phyloP scores from a whole-genome alignment of 1,140 invertebrate species.

The Drosophila santomea region DNA sequence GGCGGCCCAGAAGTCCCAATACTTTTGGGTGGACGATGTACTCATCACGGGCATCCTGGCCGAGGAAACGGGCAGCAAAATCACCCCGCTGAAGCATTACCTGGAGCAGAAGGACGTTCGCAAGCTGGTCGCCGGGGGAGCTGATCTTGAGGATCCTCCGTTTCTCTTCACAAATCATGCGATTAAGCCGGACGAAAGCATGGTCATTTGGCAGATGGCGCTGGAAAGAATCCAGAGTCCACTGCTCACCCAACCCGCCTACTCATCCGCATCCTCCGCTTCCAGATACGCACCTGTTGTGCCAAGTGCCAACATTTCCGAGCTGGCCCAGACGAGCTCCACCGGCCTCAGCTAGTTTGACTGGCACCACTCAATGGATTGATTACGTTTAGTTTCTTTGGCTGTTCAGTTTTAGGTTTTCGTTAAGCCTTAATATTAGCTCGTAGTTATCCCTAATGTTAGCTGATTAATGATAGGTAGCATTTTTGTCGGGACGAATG shows the following conservation, averaged over 20 bases:
- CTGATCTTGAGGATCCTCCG: constrained; percentile 57
- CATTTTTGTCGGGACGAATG: constrained; percentile 39
- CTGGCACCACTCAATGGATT: constrained; percentile 13
- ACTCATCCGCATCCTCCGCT: constrained; percentile 11
- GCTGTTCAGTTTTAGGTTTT: constrained; percentile 54
- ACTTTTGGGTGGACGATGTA: constrained; percentile 95
- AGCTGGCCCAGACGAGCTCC: constrained; percentile 7
- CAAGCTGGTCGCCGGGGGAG: constrained; percentile 59
- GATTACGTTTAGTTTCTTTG: constrained; percentile 34
- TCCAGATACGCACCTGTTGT: constrained; percentile 5
- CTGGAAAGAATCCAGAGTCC: constrained; percentile 39
- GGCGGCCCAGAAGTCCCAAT: constrained; percentile 87
- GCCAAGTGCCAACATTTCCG: constrained; percentile 16
- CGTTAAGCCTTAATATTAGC: constrained; percentile 47
- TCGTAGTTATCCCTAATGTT: constrained; percentile 33
- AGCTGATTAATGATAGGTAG: constrained; percentile 57
- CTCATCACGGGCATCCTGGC: constrained; percentile 91
- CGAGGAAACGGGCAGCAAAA: constrained; percentile 86
- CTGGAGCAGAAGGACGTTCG: constrained; percentile 77
- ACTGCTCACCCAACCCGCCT: constrained; percentile 12
- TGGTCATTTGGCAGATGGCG: constrained; percentile 84
- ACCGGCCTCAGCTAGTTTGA: constrained; percentile 57
- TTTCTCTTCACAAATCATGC: constrained; percentile 87
- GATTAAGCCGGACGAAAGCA: constrained; percentile 85
- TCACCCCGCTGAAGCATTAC: constrained; percentile 86